Conservation (phyloP, 2,797 vertebrate genomes). For the Hydrocynus forskahlii region DNA sequence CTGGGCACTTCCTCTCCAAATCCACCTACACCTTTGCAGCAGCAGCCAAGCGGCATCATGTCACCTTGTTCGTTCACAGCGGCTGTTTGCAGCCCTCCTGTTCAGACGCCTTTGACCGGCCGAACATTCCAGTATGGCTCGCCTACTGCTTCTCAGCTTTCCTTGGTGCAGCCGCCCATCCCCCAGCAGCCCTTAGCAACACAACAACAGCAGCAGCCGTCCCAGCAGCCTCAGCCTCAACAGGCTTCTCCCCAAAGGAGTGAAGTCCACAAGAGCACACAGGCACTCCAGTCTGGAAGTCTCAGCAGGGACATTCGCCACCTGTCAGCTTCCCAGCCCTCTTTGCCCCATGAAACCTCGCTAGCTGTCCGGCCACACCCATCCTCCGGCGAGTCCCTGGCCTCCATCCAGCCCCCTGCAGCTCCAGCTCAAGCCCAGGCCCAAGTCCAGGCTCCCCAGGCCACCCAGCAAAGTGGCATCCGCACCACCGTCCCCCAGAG, state of each 20-base stretch:
- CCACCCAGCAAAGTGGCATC: slow-evolving; percentile 81
- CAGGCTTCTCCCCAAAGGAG: slow-evolving; percentile 84
- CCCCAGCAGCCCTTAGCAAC: slow-evolving; percentile 60
- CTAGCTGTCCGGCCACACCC: slow-evolving; percentile 87
- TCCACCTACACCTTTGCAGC: slow-evolving; percentile 78
- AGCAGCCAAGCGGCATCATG: slow-evolving; percentile 81
- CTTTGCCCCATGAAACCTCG: slow-evolving; percentile 92
- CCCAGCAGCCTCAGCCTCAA: slow-evolving; percentile 73
- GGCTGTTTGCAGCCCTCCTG: slow-evolving; percentile 87
- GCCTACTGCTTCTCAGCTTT: slow-evolving; percentile 91
- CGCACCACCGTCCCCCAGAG: slow-evolving; percentile 88
- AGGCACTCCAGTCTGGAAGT: slow-evolving; percentile 90
- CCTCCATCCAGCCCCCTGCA: slow-evolving; percentile 84
- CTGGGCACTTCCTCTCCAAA: slow-evolving; percentile 84
- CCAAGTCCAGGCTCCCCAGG: slow-evolving; percentile 66
- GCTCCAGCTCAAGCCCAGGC: slow-evolving; percentile 63
- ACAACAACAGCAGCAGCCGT: slow-evolving; percentile 65
- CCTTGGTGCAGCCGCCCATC: slow-evolving; percentile 84
- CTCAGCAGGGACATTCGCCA: slow-evolving; percentile 92
- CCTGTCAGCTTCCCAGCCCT: slow-evolving; percentile 96
- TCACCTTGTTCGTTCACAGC: slow-evolving; percentile 93
- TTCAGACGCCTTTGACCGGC: slow-evolving; percentile 90
- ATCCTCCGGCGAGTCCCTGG: slow-evolving; percentile 90
- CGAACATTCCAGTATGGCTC: slow-evolving; percentile 96
- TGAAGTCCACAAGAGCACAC: slow-evolving; percentile 90